Evolutionary conservation across 1,140 invertebrate genomes (phyloP).

Genomic region (Neomicropteryx cornuta): DNA sequence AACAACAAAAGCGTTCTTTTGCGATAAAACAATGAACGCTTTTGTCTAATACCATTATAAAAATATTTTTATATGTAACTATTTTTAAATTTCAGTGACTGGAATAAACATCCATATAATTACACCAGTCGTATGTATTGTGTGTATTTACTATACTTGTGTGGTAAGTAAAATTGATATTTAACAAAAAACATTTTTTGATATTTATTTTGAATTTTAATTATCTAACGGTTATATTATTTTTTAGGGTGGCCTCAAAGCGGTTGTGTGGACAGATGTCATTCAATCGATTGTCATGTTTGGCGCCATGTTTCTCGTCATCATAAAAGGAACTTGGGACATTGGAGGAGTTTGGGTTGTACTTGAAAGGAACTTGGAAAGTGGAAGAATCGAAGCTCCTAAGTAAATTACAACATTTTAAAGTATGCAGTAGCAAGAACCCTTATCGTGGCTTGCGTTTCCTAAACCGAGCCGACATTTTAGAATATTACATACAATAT

Average conservation of each 20-base stretch:
- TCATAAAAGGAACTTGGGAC: constrained; percentile 67
- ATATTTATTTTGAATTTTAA: background rate
- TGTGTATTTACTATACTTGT: constrained; percentile 86
- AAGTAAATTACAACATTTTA: constrained; percentile 46
- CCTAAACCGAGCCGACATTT: too few species aligned
- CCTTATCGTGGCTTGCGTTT: background rate
- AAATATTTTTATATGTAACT: background rate
- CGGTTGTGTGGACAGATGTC: constrained; percentile 89
- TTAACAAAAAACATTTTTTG: background rate
- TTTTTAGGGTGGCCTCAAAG: constrained; percentile 79
- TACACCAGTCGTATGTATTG: constrained; percentile 70
- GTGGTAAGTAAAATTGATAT: constrained; percentile 50
- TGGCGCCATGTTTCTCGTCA: constrained; percentile 65
- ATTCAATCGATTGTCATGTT: constrained; percentile 82
- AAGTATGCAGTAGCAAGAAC: background rate
- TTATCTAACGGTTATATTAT: constrained; percentile 7
- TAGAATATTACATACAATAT: too few species aligned
- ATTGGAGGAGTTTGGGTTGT: constrained; percentile 66
- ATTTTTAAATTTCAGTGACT: constrained; percentile 54
- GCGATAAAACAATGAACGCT: constrained; percentile 1
- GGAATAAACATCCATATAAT: constrained; percentile 72
- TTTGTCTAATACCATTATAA: background rate
- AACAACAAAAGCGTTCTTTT: too few species aligned
- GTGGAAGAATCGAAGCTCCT: constrained; percentile 61
- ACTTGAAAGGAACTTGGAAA: constrained; percentile 54